Conservation (phyloP, 2,113 vertebrate genomes). For the Todiramphus saurophagus region DNA sequence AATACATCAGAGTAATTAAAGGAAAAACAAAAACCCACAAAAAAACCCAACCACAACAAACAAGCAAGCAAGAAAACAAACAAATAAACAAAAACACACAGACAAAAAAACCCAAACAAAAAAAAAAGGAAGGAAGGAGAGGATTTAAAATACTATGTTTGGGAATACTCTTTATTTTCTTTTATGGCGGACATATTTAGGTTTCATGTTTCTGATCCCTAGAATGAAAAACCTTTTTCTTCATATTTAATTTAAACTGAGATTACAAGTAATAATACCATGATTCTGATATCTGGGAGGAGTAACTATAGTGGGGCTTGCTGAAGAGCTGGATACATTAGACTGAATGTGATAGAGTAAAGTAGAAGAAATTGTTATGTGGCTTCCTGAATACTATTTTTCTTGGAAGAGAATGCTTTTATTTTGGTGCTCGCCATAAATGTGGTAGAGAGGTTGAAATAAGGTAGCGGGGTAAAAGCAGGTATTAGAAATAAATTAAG, state of each 20-base stretch:
- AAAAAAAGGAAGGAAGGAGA: no score
- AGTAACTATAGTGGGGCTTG: not conserved
- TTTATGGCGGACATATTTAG: not conserved
- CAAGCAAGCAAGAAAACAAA: not conserved
- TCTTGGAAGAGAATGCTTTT: not conserved
- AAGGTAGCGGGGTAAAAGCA: not conserved
- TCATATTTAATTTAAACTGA: not conserved
- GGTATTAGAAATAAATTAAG: constrained; percentile 10
- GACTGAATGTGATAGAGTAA: not conserved
- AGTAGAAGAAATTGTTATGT: not conserved
- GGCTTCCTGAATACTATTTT: not conserved
- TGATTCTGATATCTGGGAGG: not conserved
- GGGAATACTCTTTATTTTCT: not conserved
- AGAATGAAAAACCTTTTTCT: not conserved
- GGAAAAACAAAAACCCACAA: not conserved
- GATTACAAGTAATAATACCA: not conserved
- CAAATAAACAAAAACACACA: not conserved
- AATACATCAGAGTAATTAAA: not conserved
- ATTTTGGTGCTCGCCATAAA: constrained; percentile 10
- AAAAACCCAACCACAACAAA: not conserved
- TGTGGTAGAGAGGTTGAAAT: not conserved
- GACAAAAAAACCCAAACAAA: no score
- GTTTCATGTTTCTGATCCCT: not conserved
- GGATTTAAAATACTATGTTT: not conserved
- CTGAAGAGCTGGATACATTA: not conserved